A percentile compares a stretch with the other conserved stretches of the same genome.
These are phyloP conservation scores for Trachelus iudaicus DNA, from an alignment of 2,888 invertebrate genomes.

Conservation along the genomic window DNA sequence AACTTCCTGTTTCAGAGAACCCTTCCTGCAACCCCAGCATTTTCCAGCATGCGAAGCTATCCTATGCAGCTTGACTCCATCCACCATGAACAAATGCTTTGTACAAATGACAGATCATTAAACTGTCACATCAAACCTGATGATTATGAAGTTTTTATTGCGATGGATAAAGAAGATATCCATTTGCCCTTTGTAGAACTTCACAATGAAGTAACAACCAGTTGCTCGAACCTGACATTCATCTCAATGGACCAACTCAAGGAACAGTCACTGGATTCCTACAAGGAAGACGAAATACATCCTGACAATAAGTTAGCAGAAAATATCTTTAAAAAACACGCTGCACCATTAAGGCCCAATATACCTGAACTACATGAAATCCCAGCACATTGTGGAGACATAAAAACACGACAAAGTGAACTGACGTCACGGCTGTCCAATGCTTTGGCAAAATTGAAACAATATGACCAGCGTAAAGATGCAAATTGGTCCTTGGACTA, in stretches of 20 bases:
- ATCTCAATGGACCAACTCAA: neutral
- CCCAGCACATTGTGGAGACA: conserved; percentile 7
- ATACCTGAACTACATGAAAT: neutral
- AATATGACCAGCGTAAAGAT: conserved; percentile 29
- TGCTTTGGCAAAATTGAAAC: conserved; percentile 34
- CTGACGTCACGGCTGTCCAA: conserved; percentile 27
- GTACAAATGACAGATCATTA: neutral
- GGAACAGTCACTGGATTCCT: neutral
- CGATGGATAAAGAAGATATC: neutral
- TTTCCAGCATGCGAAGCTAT: neutral
- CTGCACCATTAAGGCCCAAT: neutral
- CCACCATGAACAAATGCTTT: neutral
- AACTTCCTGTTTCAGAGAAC: neutral
- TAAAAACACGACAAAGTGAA: conserved; percentile 27
- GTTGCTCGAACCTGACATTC: neutral
- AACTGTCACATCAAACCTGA: neutral
- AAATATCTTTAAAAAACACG: neutral
- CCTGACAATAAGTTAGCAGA: neutral
- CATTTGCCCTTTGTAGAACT: neutral
- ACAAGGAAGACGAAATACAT: neutral
- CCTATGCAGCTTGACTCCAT: neutral
- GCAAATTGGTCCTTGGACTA: conserved; percentile 26
- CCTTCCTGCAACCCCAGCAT: neutral
- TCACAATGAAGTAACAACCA: neutral
- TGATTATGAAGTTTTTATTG: neutral